Base-by-base conservation (phyloP, 2,888 invertebrate species). In the Xiphydria camelus region DNA sequence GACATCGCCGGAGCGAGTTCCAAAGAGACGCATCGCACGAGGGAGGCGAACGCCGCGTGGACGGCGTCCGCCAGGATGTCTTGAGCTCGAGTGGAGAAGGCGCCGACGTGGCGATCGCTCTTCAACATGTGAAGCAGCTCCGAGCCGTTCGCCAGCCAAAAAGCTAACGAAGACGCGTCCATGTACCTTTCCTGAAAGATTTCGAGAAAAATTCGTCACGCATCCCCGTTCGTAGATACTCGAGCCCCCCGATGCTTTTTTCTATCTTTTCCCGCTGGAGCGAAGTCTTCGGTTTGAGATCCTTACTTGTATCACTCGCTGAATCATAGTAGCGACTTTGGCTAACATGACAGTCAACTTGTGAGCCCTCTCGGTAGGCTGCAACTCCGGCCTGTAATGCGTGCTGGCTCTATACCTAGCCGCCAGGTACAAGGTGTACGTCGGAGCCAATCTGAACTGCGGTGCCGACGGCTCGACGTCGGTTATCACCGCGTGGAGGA, bases 141-240 rank as follows among this genome's bases (percentile, higher is more conserved):
- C 26, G 96, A 95, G 7, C 95, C 89, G 72, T 99, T 99, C 9
- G 98, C 96, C 82, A 99, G 85, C 98, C 98, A 99, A 68, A 95
- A 91, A 1, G 94, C 91, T 60, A 94, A 83, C 4, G 90, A 88
- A 14, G 88, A 87, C 0, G 91, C 89, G 70, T 94, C 94, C 49
- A 88, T 85, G 72, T 91, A 90, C 45, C 91, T 82, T 66, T 91
- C 92, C 83, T 89, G 72, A 0, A 77, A 66, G 41, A n/a, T n/a
- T 12, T 29, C 2, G 15, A 12, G 15, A n/a, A 29, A 29, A 3
- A 29, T 29, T 29, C 7, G n/a, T n/a, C n/a, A n/a, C n/a, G n/a
- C n/a, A n/a, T n/a, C n/a, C n/a, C n/a, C n/a, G n/a, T n/a, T n/a
- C n/a, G n/a, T n/a, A n/a, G n/a, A n/a, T n/a, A n/a, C n/a, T n/a